Conservation (phyloP, 2,888 invertebrate genomes). For the Xanthia icteritia region DNA sequence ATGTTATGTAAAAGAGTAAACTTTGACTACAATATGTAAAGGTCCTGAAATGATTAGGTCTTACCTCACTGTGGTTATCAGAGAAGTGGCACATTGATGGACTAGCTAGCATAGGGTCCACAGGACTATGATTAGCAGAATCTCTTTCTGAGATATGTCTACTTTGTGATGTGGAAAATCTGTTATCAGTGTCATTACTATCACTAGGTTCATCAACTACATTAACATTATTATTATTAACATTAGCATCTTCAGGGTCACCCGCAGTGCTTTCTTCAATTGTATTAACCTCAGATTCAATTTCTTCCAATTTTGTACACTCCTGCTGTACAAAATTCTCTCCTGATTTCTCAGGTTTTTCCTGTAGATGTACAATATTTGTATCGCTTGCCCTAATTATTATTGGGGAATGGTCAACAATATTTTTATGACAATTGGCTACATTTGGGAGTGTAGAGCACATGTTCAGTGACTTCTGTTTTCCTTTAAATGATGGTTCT, state of each 20-base stretch:
- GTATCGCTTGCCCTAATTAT: slow-evolving; percentile 70
- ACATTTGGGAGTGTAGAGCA: slow-evolving; percentile 76
- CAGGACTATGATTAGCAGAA: slow-evolving; percentile 95
- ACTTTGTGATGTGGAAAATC: slow-evolving; percentile 82
- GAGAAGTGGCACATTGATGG: slow-evolving; percentile 93
- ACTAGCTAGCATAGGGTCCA: slow-evolving; percentile 93
- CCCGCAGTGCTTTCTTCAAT: slow-evolving; percentile 73
- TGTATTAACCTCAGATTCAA: slow-evolving; percentile 71
- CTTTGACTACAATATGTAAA: background rate
- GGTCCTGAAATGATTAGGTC: slow-evolving; percentile 4
- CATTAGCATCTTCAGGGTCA: slow-evolving; percentile 79
- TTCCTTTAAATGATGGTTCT: slow-evolving; percentile 73
- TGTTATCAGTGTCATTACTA: slow-evolving; percentile 81
- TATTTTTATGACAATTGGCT: slow-evolving; percentile 71
- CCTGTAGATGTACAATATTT: slow-evolving; percentile 70
- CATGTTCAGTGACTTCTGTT: slow-evolving; percentile 69
- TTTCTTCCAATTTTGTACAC: slow-evolving; percentile 75
- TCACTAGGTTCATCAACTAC: slow-evolving; percentile 80
- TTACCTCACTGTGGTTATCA: slow-evolving; percentile 92
- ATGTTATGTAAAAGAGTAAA: background rate
- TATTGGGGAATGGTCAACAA: slow-evolving; percentile 69
- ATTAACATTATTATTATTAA: slow-evolving; percentile 81
- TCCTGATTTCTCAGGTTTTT: slow-evolving; percentile 71
- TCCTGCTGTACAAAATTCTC: slow-evolving; percentile 71
- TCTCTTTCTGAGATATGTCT: slow-evolving; percentile 90